Evolutionary conservation across 2,888 invertebrate genomes (phyloP), one percentile per base, ranked within the genome.

Genomic region (Fissipunctia ypsillon): DNA sequence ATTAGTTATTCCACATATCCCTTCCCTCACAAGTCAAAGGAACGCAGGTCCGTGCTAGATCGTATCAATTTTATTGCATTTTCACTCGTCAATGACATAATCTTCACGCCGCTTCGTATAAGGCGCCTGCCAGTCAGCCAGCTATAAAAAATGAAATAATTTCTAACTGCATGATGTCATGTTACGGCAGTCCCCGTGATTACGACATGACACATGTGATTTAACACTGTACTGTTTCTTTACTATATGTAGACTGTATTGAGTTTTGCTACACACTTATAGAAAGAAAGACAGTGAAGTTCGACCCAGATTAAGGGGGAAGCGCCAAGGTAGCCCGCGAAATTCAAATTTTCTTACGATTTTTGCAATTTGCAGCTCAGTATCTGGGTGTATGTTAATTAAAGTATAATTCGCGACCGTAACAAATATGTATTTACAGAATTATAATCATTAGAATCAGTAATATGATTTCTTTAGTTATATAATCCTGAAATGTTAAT

Each of bases 51-150:
- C n/a, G 56, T 25, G 35, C 63, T 61, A 78, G 88, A 84, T 88
- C 45, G 83, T 87, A 87, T 85, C 77, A 76, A 81, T 90, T 91
- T 92, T 88, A 91, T 91, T 89, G 83, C 89, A 90, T 90, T 93
- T 92, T 91, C 90, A 91, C 90, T 85, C 71, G 72, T 75, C 81
- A 81, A 85, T 93, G 91, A 92, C 90, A 89, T 92, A 91, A 92
- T 89, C 83, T 78, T 78, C 66, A 76, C 69, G 78, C 73, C 61
- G 67, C 74, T 57, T 80, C 83, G 38, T 85, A 85, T 87, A 88
- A 66, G 87, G 88, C 59, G 73, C 28, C 71, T 57, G 78, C 31
- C 73, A 72, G 63, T 76, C 68, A 67, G 66, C 25, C 75, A 76
- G 75, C 64, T 78, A 87, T 88, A 88, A 87, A 86, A 87, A 87